Evolutionary conservation across 2,888 invertebrate genomes (phyloP), one percentile per base, ranked within the genome.

Genomic region (Siphlonurus alternatus): DNA sequence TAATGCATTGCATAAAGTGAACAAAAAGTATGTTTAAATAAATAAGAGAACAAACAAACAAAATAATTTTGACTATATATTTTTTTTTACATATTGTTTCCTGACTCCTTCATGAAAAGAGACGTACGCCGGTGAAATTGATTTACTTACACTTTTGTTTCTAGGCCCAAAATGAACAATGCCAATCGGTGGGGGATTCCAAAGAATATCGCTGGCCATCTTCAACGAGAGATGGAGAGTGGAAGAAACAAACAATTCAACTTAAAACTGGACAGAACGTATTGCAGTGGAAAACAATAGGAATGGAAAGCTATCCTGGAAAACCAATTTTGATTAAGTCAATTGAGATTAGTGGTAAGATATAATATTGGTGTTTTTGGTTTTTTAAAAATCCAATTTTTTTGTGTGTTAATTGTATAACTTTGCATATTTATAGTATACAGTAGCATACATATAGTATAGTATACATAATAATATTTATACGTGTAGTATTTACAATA

Each of bases 241-340:
- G 79, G 79, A 70, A 73, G 66, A 73, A 73, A 15, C 72, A 74
- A 61, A 70, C 71, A 64, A 72, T 79, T 1, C 69, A 73, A 2
- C 70, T 82, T 59, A 76, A 76, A 65, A 71, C 75, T 1, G 80
- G 81, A 1, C 72, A 78, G 62, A 81, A 81, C 70, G 76, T 80
- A 25, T 73, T 82, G 19, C 76, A 77, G 64, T 81, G 81, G 81
- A 78, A 77, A 67, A 77, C 78, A 0, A 74, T 79, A 63, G 78
- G 78, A 23, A 74, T 76, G 63, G 69, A 73, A 23, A 69, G 73
- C 20, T 72, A 71, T 38, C 68, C 70, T 63, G 70, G 73, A 18
- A 76, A 75, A 65, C 77, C 78, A n/a, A 73, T 78, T 2, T 70
- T 77, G 22, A 76, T 79, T 59, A 74, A 74, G 67, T 73, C 72